Percentiles rank a stretch among this genome's conserved stretches.
Conservation (phyloP, 2,113 vertebrate genomes). For the Salvelinus fontinalis region DNA sequence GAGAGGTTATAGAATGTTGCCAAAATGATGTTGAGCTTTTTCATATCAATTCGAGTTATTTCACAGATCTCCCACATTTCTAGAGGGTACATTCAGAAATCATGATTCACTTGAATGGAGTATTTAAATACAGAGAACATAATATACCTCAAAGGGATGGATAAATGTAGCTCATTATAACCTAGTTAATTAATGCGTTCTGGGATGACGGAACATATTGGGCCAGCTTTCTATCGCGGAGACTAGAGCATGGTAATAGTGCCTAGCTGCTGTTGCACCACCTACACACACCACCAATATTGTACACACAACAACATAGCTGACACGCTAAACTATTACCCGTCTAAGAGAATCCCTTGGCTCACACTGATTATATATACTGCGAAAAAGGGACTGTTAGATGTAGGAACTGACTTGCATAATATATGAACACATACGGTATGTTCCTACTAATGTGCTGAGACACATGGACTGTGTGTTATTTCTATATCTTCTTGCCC, state of each 20-base stretch:
- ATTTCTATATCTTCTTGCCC: no score
- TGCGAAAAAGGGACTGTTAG: no score
- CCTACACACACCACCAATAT: slow-evolving; percentile 6
- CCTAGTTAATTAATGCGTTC: slow-evolving; percentile 1
- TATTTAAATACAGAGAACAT: background rate
- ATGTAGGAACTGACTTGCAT: no score
- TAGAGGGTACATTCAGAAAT: background rate
- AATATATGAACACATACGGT: no score
- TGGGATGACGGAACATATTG: background rate
- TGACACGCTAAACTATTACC: background rate
- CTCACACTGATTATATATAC: no score
- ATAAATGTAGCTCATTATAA: background rate
- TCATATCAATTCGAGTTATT: background rate
- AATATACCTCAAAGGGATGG: background rate
- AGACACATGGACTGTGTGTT: background rate
- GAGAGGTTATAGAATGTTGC: background rate
- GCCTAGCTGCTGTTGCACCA: background rate
- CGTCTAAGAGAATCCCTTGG: no score
- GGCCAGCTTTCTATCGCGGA: background rate
- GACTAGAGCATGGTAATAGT: background rate
- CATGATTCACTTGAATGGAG: background rate
- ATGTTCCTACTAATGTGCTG: background rate
- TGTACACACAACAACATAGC: background rate
- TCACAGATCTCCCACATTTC: background rate
- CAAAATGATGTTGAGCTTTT: background rate